phyloP scores from a whole-genome alignment of 2,113 vertebrate species.

The Varanus salvator region DNA sequence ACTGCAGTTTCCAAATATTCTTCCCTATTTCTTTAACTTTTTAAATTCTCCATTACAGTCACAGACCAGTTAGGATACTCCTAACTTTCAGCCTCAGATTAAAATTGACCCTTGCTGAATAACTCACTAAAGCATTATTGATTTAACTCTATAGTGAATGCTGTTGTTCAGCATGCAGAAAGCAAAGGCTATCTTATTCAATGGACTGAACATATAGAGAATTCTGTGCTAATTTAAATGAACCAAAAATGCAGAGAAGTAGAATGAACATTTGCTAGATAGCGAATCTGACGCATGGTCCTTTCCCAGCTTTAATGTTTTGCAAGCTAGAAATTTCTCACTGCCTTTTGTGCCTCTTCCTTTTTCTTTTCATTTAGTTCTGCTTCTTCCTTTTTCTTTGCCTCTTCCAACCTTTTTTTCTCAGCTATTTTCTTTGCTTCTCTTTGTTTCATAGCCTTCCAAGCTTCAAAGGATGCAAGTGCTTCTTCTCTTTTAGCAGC shows the following conservation, averaged over 20 bases:
- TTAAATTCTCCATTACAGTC: background rate
- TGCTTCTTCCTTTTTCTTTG: constrained; percentile 74
- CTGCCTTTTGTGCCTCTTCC: constrained; percentile 83
- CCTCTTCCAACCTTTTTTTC: constrained; percentile 77
- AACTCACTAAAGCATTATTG: background rate
- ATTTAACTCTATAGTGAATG: background rate
- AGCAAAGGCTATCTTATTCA: background rate
- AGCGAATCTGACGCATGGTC: background rate
- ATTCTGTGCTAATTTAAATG: background rate
- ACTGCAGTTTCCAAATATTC: background rate
- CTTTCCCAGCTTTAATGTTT: background rate
- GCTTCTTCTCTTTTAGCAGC: constrained; percentile 85
- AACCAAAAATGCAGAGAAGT: background rate
- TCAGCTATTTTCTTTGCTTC: constrained; percentile 78
- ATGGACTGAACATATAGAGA: background rate
- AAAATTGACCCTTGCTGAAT: background rate
- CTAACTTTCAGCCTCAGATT: background rate
- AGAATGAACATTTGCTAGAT: background rate
- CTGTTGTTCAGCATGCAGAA: background rate
- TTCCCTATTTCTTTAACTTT: background rate
- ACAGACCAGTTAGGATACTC: background rate
- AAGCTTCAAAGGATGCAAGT: constrained; percentile 87
- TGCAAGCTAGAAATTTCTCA: background rate
- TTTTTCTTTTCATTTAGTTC: constrained; percentile 81
- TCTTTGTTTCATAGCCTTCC: constrained; percentile 89